phyloP scores from a whole-genome alignment of 2,888 invertebrate genomes.

The Eulithis prunata region DNA sequence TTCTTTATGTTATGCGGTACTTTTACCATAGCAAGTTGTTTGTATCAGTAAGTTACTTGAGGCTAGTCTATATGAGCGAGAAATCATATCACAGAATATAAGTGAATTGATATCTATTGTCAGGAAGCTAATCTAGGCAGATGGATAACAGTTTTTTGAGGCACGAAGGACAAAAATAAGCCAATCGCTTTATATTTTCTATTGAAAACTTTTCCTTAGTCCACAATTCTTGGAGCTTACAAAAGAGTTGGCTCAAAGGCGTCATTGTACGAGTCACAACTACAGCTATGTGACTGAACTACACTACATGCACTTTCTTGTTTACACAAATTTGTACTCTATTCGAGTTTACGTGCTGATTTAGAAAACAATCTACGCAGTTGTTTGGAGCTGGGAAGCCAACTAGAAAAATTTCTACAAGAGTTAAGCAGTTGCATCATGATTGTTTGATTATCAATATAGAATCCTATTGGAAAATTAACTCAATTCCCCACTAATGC shows the following conservation, averaged over 20 bases:
- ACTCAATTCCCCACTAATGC: not conserved
- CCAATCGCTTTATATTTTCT: slow-evolving; percentile 8
- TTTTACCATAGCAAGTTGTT: not conserved
- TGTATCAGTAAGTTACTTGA: not conserved
- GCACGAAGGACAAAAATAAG: not conserved
- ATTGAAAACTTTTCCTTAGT: slow-evolving; percentile 43
- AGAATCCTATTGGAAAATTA: no score
- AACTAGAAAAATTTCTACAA: not conserved
- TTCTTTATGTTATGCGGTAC: not conserved
- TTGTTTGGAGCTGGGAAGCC: not conserved
- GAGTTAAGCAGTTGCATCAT: no score
- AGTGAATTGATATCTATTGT: not conserved
- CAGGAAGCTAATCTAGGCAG: not conserved
- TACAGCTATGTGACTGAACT: slow-evolving; percentile 16
- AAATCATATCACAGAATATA: not conserved
- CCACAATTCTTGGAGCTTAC: slow-evolving; percentile 52
- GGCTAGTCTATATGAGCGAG: not conserved
- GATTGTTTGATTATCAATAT: no score
- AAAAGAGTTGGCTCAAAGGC: slow-evolving; percentile 57
- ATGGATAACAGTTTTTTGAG: not conserved
- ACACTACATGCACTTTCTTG: slow-evolving; percentile 3
- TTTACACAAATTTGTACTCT: not conserved
- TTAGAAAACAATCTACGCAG: not conserved
- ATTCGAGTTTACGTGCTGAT: not conserved
- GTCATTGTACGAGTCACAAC: slow-evolving; percentile 45